Percentiles rank a stretch among this genome's conserved stretches.
phyloP scores from a whole-genome alignment of 2,888 invertebrate species.

The Drosophila rellima region DNA sequence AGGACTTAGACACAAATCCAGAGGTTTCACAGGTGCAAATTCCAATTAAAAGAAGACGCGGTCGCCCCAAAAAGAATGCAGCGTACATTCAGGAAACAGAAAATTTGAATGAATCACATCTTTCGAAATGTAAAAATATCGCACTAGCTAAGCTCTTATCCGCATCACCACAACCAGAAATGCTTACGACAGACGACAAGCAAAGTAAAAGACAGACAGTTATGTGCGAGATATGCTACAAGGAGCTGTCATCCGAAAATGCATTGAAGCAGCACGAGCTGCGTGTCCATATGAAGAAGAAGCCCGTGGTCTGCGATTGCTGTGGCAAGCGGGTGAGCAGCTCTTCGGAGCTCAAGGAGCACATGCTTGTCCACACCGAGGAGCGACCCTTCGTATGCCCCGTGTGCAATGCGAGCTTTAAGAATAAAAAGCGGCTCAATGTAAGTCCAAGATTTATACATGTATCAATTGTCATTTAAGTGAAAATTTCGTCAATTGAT shows the following conservation, averaged over 20 bases:
- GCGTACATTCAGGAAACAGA: neutral
- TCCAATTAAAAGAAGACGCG: slow-evolving; percentile 34
- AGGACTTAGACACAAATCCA: neutral
- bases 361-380: slow-evolving; percentile 86
- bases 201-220: neutral
- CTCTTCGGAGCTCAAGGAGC: slow-evolving; percentile 86
- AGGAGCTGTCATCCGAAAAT: slow-evolving; percentile 34
- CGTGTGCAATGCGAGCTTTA: slow-evolving; percentile 83
- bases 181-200: neutral
- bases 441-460: slow-evolving; percentile 42
- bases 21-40: neutral
- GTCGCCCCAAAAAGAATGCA: slow-evolving; percentile 37
- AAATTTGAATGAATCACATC: neutral
- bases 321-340: slow-evolving; percentile 86
- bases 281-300: slow-evolving; percentile 80
- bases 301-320: slow-evolving; percentile 86
- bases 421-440: slow-evolving; percentile 81
- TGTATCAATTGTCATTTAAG: neutral
- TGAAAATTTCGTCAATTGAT: neutral
- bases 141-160: slow-evolving; percentile 36
- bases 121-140: slow-evolving; percentile 26
- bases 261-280: slow-evolving; percentile 66
- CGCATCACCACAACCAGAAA: slow-evolving; percentile 12
- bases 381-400: slow-evolving; percentile 86
- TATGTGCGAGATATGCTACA: slow-evolving; percentile 44